phyloP scores from a whole-genome alignment of 1,140 invertebrate genomes.

The Metaphire vulgaris region DNA sequence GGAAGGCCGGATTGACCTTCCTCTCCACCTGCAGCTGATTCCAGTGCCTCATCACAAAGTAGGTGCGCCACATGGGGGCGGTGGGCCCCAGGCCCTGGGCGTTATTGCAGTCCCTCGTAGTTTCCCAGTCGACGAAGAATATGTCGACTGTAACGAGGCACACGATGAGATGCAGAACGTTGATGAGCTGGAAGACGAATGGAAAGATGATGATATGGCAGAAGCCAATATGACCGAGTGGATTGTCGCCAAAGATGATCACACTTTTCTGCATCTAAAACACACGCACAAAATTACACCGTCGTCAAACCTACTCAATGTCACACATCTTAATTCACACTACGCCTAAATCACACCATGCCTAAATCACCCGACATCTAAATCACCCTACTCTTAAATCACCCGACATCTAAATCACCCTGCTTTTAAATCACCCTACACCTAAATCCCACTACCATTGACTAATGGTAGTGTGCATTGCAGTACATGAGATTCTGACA shows the following conservation, averaged over 20 bases:
- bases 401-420: no score
- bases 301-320: no score
- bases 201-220: constrained; percentile 17
- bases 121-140: constrained; percentile 84
- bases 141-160: constrained; percentile 57
- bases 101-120: constrained; percentile 52
- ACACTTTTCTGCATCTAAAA: background rate
- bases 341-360: no score
- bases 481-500: no score
- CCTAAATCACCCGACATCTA: no score
- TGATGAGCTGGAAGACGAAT: constrained; percentile 23
- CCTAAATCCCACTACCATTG: no score
- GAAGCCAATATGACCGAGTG: background rate
- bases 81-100: constrained; percentile 21
- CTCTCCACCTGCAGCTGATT: constrained; percentile 68
- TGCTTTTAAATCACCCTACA: no score
- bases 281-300: no score
- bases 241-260: background rate
- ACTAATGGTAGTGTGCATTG: no score
- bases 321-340: no score
- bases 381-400: no score
- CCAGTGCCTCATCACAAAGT: constrained; percentile 82
- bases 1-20: constrained; percentile 60
- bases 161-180: constrained; percentile 22
- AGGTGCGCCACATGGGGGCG: constrained; percentile 73